Percentiles rank a stretch among this genome's conserved stretches.
Evolutionary conservation across 1,140 invertebrate genomes (phyloP).

Genomic region (Atta colombica): DNA sequence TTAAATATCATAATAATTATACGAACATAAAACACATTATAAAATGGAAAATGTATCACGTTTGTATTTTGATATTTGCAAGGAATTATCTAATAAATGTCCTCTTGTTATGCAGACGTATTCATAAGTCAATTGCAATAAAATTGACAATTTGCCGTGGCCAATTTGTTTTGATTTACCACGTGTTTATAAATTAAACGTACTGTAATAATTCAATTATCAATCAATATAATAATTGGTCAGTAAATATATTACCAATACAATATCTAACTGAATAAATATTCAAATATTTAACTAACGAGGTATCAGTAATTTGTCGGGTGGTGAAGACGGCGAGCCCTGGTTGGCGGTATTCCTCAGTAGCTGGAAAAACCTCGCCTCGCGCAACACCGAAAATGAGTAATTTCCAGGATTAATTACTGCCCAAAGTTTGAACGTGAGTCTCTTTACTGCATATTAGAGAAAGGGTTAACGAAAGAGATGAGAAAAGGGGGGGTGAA

Average conservation of each 20-base stretch:
- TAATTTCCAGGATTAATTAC: constrained; percentile 74
- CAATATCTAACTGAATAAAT: constrained; percentile 11
- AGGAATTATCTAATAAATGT: not conserved
- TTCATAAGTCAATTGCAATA: not conserved
- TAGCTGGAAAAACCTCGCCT: constrained; percentile 15
- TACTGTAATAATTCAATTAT: constrained; percentile 31
- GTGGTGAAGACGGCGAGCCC: not conserved
- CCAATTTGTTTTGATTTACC: constrained; percentile 18
- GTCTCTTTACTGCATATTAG: constrained; percentile 75
- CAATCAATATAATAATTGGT: not conserved
- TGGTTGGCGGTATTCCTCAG: not conserved
- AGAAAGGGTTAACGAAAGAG: constrained; percentile 41
- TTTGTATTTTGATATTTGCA: not conserved
- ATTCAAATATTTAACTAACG: constrained; percentile 32
- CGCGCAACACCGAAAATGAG: constrained; percentile 65
- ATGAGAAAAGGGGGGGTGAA: not conserved
- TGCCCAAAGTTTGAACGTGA: constrained; percentile 62
- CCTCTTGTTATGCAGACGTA: not conserved
- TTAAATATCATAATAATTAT: constrained; percentile 19
- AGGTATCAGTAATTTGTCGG: constrained; percentile 6
- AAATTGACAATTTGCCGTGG: constrained; percentile 1
- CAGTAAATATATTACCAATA: not conserved
- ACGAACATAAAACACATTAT: constrained; percentile 1
- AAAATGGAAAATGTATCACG: not conserved
- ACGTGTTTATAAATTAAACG: not conserved